These are phyloP conservation scores for Plectus sambesii DNA, from an alignment of 1,140 invertebrate species.

Conservation along the genomic window DNA sequence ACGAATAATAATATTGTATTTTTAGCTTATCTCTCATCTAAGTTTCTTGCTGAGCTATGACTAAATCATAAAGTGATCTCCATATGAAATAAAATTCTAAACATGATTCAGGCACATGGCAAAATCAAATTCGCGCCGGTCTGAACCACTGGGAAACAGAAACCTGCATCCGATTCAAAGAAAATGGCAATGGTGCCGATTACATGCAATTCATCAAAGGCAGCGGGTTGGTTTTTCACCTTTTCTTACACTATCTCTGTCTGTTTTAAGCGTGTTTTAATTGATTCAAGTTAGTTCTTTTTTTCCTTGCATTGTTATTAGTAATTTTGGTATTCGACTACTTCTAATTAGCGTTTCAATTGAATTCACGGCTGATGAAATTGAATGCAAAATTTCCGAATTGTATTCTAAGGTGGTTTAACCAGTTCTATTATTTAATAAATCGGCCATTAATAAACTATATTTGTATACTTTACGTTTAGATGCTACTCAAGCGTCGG, in stretches of 20 bases:
- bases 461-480: no score
- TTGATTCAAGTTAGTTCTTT: conserved; percentile 43
- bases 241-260: no score
- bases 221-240: conserved; percentile 29
- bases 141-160: conserved; percentile 32
- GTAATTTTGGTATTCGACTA: conserved; percentile 5
- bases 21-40: no score
- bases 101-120: conserved; percentile 36
- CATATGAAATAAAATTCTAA: no score
- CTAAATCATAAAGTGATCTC: no score
- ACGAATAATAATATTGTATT: no score
- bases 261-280: conserved; percentile 40
- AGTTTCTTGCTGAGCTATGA: no score
- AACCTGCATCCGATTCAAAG: conserved; percentile 35
- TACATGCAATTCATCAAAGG: conserved; percentile 36
- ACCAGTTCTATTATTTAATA: no score
- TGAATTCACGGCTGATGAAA: background rate
- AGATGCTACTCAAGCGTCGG: conserved; percentile 45
- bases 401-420: no score
- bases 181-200: conserved; percentile 29
- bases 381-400: no score
- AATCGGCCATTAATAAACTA: no score
- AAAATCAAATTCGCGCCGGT: conserved; percentile 27
- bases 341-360: background rate
- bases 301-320: background rate